Evolutionary conservation across 2,113 vertebrate species (phyloP), one percentile per base, ranked within the genome.

Genomic region (Turdus rufiventris): DNA sequence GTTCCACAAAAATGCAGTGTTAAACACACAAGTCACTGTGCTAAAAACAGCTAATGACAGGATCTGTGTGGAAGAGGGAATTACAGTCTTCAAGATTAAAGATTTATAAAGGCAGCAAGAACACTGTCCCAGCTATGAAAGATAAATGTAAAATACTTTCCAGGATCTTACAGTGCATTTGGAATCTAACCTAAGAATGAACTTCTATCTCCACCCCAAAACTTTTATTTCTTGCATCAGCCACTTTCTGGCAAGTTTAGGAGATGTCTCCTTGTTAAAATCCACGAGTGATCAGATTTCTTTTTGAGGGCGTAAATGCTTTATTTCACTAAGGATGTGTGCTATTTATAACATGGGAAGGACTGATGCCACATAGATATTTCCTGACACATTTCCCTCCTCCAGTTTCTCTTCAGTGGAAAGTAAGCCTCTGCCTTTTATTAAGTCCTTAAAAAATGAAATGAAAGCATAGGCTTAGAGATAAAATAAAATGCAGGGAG

Each of bases 381-480:
- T 93, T 88, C 78, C 85, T 93, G 85, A 85, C 63, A 94, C n/a
- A 38, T 79, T 89, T 93, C 17, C 85, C 85, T 93, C 65, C 93
- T 88, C 54, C 87, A 60, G 60, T 72, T 96, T 91, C 40, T 76
- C 68, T 89, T 56, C 28, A 29, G 34, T 61, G 85, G 76, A 84
- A 95, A 85, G 25, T 70, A 88, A 86, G 26, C 29, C 57, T 76
- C 66, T 93, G 43, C 16, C 51, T 92, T 96, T 91, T 68, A 90
- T 91, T 86, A 78, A 83, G 34, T 24, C 81, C 26, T 40, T 33
- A 63, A 66, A 72, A 83, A 80, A 56, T 65, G 31, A 92, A 89
- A 91, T 23, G 53, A 90, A 94, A 82, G 4, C 31, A 57, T 29
- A 48, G 29, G 5, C 12, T 82, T 8, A 4, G 16, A 91, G 78